Conservation (phyloP, 2,113 vertebrate species). For the Pseudonaja textilis region DNA sequence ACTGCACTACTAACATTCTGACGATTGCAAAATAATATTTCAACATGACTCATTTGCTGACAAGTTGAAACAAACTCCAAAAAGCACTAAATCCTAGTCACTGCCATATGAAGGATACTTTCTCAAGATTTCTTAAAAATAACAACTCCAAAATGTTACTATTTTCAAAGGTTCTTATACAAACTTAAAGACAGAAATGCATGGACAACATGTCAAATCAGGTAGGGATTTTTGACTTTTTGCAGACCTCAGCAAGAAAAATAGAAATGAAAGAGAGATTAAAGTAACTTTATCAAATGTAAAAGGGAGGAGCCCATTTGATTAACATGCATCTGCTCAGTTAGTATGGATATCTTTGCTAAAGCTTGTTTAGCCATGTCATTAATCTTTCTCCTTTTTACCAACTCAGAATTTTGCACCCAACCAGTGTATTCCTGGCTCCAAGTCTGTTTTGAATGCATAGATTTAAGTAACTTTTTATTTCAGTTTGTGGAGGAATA, state of each 20-base stretch:
- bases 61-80: conserved; percentile 60
- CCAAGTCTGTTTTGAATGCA: background rate
- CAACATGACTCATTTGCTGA: conserved; percentile 52
- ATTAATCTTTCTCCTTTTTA: conserved; percentile 24
- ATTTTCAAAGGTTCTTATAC: conserved; percentile 6
- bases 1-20: conserved; percentile 51
- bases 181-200: conserved; percentile 34
- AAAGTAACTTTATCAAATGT: background rate
- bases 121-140: background rate
- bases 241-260: conserved; percentile 11
- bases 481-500: background rate
- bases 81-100: conserved; percentile 24
- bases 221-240: conserved; percentile 16
- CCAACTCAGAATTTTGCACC: conserved; percentile 21
- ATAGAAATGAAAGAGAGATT: background rate
- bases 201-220: conserved; percentile 5
- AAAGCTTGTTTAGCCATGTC: conserved; percentile 30
- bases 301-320: conserved; percentile 23
- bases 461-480: background rate
- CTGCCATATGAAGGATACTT: conserved; percentile 23
- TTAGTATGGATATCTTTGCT: conserved; percentile 28
- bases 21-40: conserved; percentile 38
- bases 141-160: conserved; percentile 8
- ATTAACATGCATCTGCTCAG: background rate
- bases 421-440: background rate